These are phyloP conservation scores for Molossus alvarezi DNA, from an alignment of 2,797 vertebrate genomes.

Conservation along the genomic window DNA sequence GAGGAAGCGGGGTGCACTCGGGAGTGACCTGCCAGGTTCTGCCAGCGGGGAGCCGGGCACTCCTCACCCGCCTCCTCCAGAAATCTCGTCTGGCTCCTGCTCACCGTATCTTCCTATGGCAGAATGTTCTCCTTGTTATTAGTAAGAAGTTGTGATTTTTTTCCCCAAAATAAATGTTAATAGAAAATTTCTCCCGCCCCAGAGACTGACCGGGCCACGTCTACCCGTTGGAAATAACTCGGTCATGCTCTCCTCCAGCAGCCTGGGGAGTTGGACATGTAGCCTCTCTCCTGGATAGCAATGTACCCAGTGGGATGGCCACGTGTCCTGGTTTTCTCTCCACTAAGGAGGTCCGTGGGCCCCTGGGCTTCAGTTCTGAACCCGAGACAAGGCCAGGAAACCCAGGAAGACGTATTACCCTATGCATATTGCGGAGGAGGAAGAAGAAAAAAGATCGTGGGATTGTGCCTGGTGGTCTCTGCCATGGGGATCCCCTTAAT, in stretches of 20 bases:
- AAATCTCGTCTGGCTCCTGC: neutral
- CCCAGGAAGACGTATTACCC: neutral
- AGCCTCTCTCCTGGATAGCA: neutral
- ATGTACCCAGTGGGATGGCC: neutral
- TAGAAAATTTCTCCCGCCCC: neutral
- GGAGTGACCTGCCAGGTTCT: too few species aligned
- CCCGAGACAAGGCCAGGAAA: neutral
- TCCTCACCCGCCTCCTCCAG: neutral
- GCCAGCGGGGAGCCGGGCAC: neutral
- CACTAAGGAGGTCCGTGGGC: neutral
- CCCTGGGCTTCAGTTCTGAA: constrained; percentile 40
- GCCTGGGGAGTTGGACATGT: neutral
- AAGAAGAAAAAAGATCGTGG: neutral
- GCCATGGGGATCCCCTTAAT: neutral
- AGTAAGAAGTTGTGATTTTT: neutral
- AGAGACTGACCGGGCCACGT: neutral
- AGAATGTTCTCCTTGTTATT: neutral
- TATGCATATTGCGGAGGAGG: neutral
- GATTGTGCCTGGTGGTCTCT: neutral
- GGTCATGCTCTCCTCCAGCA: neutral
- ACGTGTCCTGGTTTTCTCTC: constrained; percentile 13
- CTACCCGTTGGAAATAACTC: neutral
- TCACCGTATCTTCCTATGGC: neutral
- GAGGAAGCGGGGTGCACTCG: neutral
- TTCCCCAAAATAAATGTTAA: constrained; percentile 7